Conservation (phyloP, 2,888 invertebrate species). For the Ectobius pallidus region DNA sequence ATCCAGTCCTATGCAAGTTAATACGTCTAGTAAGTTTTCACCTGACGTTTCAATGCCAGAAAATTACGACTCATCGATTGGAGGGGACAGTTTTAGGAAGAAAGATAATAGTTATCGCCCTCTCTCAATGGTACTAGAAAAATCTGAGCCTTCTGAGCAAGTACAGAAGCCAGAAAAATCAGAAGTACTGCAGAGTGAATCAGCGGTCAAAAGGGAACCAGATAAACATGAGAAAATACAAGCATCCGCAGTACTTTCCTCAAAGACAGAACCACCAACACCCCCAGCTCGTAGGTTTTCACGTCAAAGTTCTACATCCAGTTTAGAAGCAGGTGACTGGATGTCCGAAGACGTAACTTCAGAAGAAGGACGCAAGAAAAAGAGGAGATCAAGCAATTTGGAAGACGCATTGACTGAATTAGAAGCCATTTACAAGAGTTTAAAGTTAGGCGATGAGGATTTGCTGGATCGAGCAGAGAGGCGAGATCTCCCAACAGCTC, state of each 20-base stretch:
- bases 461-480: conserved; percentile 79
- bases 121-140: conserved; percentile 49
- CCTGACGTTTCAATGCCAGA: conserved; percentile 18
- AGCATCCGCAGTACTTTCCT: neutral
- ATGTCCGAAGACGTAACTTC: conserved; percentile 48
- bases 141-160: conserved; percentile 44
- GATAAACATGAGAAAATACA: neutral
- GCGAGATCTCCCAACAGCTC: conserved; percentile 60
- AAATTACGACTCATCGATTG: conserved; percentile 24
- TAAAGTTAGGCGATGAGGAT: conserved; percentile 84
- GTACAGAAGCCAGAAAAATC: neutral
- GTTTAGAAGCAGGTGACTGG: conserved; percentile 47
- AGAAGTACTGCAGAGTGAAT: too few species aligned
- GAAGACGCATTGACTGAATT: conserved; percentile 89
- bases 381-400: conserved; percentile 70
- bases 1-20: conserved; percentile 35
- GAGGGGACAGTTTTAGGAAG: conserved; percentile 29
- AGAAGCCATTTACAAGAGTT: conserved; percentile 88
- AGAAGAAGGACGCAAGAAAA: conserved; percentile 49
- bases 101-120: conserved; percentile 44
- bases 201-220: neutral
- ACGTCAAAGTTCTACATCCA: conserved; percentile 46
- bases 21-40: neutral
- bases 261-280: conserved; percentile 46
- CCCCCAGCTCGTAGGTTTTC: conserved; percentile 51